Conservation (phyloP, 1,140 invertebrate genomes). For the Drosophila funebris region DNA sequence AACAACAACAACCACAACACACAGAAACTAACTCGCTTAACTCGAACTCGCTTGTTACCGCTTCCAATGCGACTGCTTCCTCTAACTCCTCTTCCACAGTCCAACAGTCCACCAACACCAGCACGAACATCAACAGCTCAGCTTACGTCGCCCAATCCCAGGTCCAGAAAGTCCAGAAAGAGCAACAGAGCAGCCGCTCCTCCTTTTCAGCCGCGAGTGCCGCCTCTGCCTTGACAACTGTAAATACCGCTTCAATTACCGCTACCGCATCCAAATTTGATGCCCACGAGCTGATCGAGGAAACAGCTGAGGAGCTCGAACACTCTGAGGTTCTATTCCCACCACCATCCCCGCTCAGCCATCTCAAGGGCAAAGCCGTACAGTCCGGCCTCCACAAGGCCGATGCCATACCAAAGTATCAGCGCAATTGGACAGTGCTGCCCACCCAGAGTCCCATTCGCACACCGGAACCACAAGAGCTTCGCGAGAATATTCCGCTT, state of each 20-base stretch:
- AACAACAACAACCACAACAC: constrained; percentile 11
- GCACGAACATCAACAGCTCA: constrained; percentile 19
- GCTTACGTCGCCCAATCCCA: constrained; percentile 32
- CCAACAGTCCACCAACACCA: constrained; percentile 56
- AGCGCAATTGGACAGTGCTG: constrained; percentile 86
- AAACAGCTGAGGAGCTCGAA: constrained; percentile 75
- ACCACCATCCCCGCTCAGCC: constrained; percentile 80
- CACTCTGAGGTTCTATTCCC: constrained; percentile 74
- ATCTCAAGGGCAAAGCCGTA: constrained; percentile 75
- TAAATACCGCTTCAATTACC: constrained; percentile 24
- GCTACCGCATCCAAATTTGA: constrained; percentile 48
- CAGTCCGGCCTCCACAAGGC: constrained; percentile 85
- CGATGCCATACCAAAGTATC: constrained; percentile 86
- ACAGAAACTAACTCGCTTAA: constrained; percentile 43
- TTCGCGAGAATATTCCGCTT: constrained; percentile 81
- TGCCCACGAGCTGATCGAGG: constrained; percentile 70
- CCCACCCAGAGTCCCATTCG: constrained; percentile 84
- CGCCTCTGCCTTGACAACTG: constrained; percentile 22
- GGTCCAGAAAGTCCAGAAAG: too few species aligned
- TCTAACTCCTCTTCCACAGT: constrained; percentile 82
- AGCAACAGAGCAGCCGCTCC: constrained; percentile 32
- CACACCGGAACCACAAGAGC: constrained; percentile 84
- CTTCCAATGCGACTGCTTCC: constrained; percentile 70
- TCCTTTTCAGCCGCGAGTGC: constrained; percentile 19
- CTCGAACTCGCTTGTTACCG: constrained; percentile 47